Evolutionary conservation across 1,140 invertebrate genomes (phyloP), one percentile per base, ranked within the genome.

Genomic region (Drosophila novamexicana): DNA sequence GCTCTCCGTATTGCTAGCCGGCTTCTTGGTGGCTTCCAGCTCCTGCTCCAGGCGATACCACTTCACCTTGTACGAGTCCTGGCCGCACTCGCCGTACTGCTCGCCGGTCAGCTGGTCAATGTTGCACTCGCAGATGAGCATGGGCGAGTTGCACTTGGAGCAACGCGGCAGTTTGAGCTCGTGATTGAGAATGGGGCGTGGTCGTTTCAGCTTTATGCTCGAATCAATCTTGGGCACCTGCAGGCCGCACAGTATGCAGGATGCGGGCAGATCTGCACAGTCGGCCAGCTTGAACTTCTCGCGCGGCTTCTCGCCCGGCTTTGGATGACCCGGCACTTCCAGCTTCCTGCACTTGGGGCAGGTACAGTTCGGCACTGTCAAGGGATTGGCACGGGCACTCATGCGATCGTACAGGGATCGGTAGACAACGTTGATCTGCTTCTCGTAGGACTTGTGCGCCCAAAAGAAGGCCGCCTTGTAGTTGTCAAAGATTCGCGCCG

Each of bases 21-120:
- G 7, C 37, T 18, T 57, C 7, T 49, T 45, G 1, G 3, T 16
- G 9, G 22, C 6, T 9, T 22, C 36, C 2, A 63, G 8, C 0
- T 80, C 50, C 44, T 77, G 50, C 47, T 88, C 80, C 5, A 89
- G n/a, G 7, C 84, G 84, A 52, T 81, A 89, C 84, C 84, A 88
- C 18, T 75, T 83, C 7, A 88, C 84, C 58, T 88, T 89, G 49
- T 88, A 88, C 12, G 84, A 88, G n/a, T 88, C 84, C 68, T 89
- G 84, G 14, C 84, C 84, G 10, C 84, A 88, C 16, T 88, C 84
- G 0, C 84, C 84, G 9, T 68, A 89, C 75, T 73, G 34, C 37
- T 90, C 77, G 6, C 84, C 84, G 0, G 84, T 89, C 57, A 78
- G 10, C 61, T 84, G 80, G 34, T 89, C 84, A 16, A 89, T 84